Conservation (phyloP, 2,888 invertebrate genomes). For the Melolontha melolontha region DNA sequence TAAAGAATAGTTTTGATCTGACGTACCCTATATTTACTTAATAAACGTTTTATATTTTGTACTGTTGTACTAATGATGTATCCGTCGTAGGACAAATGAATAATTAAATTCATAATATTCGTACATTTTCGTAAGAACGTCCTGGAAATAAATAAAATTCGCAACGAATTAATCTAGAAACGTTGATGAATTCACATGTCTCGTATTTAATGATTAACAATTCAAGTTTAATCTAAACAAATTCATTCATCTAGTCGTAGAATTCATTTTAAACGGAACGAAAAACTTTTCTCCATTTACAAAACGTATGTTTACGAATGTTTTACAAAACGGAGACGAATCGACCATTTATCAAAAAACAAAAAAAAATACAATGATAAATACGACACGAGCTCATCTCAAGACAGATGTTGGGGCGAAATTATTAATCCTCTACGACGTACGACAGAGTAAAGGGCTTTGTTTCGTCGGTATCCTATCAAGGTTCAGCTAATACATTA, state of each 20-base stretch:
- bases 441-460: conserved; percentile 17
- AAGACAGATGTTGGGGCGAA: conserved; percentile 29
- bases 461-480: conserved; percentile 6
- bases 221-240: conserved; percentile 8
- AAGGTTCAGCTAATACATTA: neutral
- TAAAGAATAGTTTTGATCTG: too few relatives aligned
- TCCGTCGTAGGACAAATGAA: too few relatives aligned
- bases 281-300: conserved; percentile 3
- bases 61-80: too few relatives aligned
- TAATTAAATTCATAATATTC: too few relatives aligned
- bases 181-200: neutral
- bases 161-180: too few relatives aligned
- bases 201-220: conserved; percentile 1
- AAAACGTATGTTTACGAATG: neutral
- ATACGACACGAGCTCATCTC: conserved; percentile 21
- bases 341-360: conserved; percentile 28
- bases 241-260: conserved; percentile 18
- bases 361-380: conserved; percentile 23
- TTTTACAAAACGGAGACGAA: conserved; percentile 14
- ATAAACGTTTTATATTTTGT: too few relatives aligned
- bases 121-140: too few relatives aligned
- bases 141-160: too few relatives aligned
- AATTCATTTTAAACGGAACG: conserved; percentile 3
- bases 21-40: too few relatives aligned
- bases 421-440: conserved; percentile 33